Evolutionary conservation across 2,113 vertebrate genomes (phyloP).

Genomic region (Pseudolaguvia tuberculata): DNA sequence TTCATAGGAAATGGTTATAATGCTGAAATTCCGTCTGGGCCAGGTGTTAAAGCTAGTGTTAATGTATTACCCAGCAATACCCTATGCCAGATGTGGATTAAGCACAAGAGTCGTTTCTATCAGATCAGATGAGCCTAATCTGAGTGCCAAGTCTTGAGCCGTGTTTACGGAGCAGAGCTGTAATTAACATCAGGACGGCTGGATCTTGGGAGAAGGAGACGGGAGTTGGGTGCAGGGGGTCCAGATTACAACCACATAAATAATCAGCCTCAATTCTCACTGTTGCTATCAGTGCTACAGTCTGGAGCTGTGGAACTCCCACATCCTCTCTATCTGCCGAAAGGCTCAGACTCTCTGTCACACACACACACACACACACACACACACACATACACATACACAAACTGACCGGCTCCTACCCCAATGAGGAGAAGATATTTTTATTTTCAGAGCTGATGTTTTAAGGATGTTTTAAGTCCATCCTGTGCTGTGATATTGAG

Average conservation of each 20-base stretch:
- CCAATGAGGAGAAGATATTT: slow-evolving; percentile 74
- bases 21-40: neutral
- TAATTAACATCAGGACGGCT: slow-evolving; percentile 51
- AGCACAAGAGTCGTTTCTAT: slow-evolving; percentile 16
- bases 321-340: slow-evolving; percentile 48
- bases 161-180: slow-evolving; percentile 46
- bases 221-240: slow-evolving; percentile 34
- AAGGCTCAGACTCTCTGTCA: slow-evolving; percentile 10
- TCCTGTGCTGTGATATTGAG: slow-evolving; percentile 75
- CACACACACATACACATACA: slow-evolving; percentile 21
- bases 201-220: slow-evolving; percentile 24
- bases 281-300: slow-evolving; percentile 50
- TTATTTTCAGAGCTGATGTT: slow-evolving; percentile 73
- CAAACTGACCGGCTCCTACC: slow-evolving; percentile 45
- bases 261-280: slow-evolving; percentile 47
- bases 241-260: slow-evolving; percentile 53
- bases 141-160: slow-evolving; percentile 33
- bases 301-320: slow-evolving; percentile 45
- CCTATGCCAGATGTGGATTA: slow-evolving; percentile 22
- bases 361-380: slow-evolving; percentile 34
- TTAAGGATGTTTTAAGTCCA: slow-evolving; percentile 80
- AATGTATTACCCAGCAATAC: neutral
- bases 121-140: slow-evolving; percentile 33
- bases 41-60: neutral
- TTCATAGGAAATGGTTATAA: neutral